Base-by-base conservation (phyloP, 2,113 vertebrate genomes). In the Cairina moschata region DNA sequence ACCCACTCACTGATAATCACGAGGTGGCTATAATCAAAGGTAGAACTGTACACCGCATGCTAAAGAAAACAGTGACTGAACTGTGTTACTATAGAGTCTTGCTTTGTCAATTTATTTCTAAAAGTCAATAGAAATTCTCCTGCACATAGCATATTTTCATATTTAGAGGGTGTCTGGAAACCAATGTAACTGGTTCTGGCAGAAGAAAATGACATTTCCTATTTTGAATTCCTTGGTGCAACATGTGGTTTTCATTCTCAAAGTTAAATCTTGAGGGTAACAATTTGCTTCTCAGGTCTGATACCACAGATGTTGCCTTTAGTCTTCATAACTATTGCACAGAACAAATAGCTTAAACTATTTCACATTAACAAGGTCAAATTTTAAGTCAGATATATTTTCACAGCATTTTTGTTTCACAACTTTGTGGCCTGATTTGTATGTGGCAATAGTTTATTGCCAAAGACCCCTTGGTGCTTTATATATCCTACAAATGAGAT, bases 401-500 rank as follows among this genome's bases (percentile, higher is more conserved):
- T 90, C 46, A 32, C 8, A 38, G 67, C 42, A 42, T 74, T 88
- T 87, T 87, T 67, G 20, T 96, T 96, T 91, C 79, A 32, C 77
- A 88, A 83, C 59, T 52, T 78, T 48, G 56, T 89, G 38, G 29
- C 74, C 38, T 89, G 69, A 52, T 92, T 72, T 15, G 34, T 46
- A 65, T 76, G 56, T 91, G 69, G 91, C 71, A 95, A 93, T 17
- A 89, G 31, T 77, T 77, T 36, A 78, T 95, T 92, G 67, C 93
- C 89, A 85, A 88, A 95, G 74, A 85, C 73, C 9, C 11, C 52
- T 11, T 55, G 46, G 26, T 54, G 31, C 28, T 93, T 93, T 86
- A 77, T 50, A 26, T 36, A 34, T 76, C 40, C 21, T 80, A n/a
- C 42, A 81, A 83, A 75, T 80, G 55, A 85, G 54, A 55, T 4